phyloP scores from a whole-genome alignment of 2,888 invertebrate species.

The Ypsolopha sequella region DNA sequence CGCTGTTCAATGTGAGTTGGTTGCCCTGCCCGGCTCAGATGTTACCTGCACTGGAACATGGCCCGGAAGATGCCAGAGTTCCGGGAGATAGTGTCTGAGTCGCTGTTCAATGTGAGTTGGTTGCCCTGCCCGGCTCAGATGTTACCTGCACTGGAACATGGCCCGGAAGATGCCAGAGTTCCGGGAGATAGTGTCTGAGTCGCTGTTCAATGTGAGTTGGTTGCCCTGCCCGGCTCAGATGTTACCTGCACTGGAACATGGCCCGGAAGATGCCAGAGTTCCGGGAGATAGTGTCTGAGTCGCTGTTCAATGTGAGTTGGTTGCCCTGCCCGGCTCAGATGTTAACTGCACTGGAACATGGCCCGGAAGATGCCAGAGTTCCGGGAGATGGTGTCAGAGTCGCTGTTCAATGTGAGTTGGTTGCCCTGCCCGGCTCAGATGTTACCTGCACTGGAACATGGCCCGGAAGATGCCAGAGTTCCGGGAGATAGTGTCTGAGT shows the following conservation, averaged over 20 bases:
- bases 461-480: constrained; percentile 99
- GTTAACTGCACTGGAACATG: constrained; percentile 88
- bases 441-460: constrained; percentile 91
- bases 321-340: too few species aligned
- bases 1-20: constrained; percentile 91
- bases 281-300: too few species aligned
- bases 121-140: constrained; percentile 97
- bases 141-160: constrained; percentile 93
- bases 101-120: constrained; percentile 88
- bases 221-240: too few species aligned
- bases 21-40: constrained; percentile 31
- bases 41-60: constrained; percentile 88
- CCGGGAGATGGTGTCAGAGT: constrained; percentile 86
- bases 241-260: too few species aligned
- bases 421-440: constrained; percentile 97
- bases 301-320: too few species aligned
- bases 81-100: constrained; percentile 86
- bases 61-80: constrained; percentile 99
- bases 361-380: constrained; percentile 99
- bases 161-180: too few species aligned
- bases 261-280: too few species aligned
- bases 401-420: constrained; percentile 88
- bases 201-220: too few species aligned
- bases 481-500: constrained; percentile 86
- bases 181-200: too few species aligned